Conservation (phyloP, 2,888 invertebrate genomes). For the Phengaris alcon region DNA sequence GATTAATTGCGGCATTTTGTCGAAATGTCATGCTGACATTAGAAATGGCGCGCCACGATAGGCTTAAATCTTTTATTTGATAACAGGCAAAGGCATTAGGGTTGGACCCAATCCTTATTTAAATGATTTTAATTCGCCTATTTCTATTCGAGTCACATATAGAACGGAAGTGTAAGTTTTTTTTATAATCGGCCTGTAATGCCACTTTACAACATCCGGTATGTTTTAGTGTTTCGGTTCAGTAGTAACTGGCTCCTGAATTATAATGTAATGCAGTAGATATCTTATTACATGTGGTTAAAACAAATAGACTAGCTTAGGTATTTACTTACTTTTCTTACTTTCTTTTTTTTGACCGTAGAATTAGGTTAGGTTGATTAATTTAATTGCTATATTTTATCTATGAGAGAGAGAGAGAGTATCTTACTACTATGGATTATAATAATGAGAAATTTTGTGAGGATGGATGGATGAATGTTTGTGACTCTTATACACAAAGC, state of each 20-base stretch:
- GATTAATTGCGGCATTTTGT: conserved; percentile 51
- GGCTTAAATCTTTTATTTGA: conserved; percentile 46
- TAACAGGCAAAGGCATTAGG: conserved; percentile 39
- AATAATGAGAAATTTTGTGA: no score
- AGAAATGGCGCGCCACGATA: conserved; percentile 64
- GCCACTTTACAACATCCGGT: conserved; percentile 63
- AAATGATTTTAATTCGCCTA: conserved; percentile 56
- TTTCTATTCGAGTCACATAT: conserved; percentile 67
- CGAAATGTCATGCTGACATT: conserved; percentile 63
- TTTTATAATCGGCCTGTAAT: conserved; percentile 57
- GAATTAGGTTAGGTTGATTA: no score
- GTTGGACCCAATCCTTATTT: conserved; percentile 38
- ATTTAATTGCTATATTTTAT: no score
- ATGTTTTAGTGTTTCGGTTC: conserved; percentile 35
- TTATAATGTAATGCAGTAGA: neutral
- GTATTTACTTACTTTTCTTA: no score
- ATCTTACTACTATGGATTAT: no score
- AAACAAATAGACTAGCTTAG: no score
- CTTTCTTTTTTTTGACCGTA: no score
- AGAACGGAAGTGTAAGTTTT: conserved; percentile 60
- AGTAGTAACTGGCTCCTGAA: conserved; percentile 25
- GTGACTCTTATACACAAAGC: no score
- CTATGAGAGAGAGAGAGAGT: no score
- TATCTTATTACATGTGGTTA: no score
- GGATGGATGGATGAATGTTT: no score